Base-by-base conservation (phyloP, 2,113 vertebrate species). In the Promerops cafer region DNA sequence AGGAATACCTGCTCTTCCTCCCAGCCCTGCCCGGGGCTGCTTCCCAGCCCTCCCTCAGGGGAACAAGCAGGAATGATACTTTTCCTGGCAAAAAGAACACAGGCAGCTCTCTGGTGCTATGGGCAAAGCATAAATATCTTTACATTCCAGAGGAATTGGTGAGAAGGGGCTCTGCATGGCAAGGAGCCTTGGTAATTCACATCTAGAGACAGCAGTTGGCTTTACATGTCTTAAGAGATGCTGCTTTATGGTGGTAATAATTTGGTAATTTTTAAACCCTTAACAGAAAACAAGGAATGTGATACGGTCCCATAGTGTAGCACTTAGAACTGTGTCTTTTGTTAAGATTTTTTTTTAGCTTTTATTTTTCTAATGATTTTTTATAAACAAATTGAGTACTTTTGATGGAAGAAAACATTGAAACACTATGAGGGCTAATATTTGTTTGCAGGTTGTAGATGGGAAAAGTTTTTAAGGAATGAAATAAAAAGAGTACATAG, bases 191-290 rank as follows among this genome's bases (percentile, higher is more conserved):
- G 54, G 33, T 33, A 33, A 74, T 77, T 85, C 42, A 42, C 31
- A 47, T 56, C 69, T n/a, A 9, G 54, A 77, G 60, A 22, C n/a
- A 76, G 66, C 26, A 39, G 79, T 11, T 91, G 66, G 39, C 68
- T 92, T 97, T 97, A 85, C 33, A 35, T 54, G 56, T 89, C 95
- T 95, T 87, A 91, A 85, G 89, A 95, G 76, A 81, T n/a, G 64
- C 44, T 53, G 81, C 22, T 85, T 89, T 85, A 57, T 39, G 28
- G 37, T 57, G 54, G 47, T 27, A 65, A 75, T 42, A 91, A 76
- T 54, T 85, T 63, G 74, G 39, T 63, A 47, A 74, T 78, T 90
- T 93, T 90, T 40, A 92, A 90, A 52, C 37, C 9, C 22, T 61
- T 28, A 59, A 50, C 4, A 74, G 37, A 31, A 74, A 86, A 54